phyloP scores from a whole-genome alignment of 2,888 invertebrate species.

The Drosophila atripex region DNA sequence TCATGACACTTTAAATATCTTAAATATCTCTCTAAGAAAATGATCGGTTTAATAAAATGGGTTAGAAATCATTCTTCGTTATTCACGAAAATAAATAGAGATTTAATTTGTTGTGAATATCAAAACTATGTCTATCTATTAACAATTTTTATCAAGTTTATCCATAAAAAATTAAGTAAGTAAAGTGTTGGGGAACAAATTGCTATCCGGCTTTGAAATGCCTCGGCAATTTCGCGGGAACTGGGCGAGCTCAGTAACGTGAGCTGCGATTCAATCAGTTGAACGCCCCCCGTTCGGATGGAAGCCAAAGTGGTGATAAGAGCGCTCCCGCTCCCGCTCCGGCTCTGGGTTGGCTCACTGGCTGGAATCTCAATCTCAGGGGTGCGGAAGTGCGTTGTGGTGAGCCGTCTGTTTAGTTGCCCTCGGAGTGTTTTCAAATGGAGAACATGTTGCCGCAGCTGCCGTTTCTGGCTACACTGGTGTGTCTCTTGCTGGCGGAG shows the following conservation, averaged over 20 bases:
- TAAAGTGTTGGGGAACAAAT: constrained; percentile 6
- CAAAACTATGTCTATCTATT: no score
- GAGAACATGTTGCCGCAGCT: constrained; percentile 34
- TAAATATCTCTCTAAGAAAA: no score
- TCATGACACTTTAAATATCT: no score
- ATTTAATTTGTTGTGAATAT: no score
- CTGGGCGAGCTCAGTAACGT: constrained; percentile 48
- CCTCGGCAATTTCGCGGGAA: neutral
- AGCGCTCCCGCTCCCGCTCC: constrained; percentile 7
- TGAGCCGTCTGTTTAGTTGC: constrained; percentile 46
- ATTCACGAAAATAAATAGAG: no score
- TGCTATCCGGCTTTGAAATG: neutral
- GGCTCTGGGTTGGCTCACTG: neutral
- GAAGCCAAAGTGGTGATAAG: neutral
- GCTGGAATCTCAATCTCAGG: constrained; percentile 16
- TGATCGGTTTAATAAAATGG: no score
- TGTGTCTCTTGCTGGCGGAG: constrained; percentile 30
- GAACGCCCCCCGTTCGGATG: neutral
- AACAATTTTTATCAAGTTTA: no score
- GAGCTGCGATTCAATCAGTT: constrained; percentile 58
- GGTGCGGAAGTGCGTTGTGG: constrained; percentile 58
- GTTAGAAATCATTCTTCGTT: no score
- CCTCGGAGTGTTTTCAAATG: constrained; percentile 51
- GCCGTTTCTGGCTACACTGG: constrained; percentile 24
- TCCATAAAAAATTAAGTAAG: neutral